Conservation (phyloP, 2,113 vertebrate genomes). For the Aleadryas rufinucha region DNA sequence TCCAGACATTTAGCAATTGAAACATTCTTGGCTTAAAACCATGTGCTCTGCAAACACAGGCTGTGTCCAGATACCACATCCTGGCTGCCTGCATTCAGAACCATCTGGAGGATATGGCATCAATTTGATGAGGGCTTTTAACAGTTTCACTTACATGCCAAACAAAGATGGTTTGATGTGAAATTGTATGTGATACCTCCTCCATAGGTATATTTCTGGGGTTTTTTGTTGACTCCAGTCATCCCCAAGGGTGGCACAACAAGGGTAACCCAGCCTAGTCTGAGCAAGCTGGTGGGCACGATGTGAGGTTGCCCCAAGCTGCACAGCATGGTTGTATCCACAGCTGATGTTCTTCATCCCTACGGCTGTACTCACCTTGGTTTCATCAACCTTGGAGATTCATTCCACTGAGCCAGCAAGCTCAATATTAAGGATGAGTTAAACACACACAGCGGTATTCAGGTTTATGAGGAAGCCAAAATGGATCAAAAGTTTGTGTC, state of each 20-base stretch:
- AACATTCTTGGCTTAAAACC: neutral
- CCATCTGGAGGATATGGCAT: neutral
- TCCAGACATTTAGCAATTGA: neutral
- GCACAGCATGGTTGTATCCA: fast-evolving
- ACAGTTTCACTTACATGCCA: neutral
- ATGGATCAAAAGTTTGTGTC: neutral
- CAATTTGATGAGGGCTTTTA: neutral
- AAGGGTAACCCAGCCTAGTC: neutral
- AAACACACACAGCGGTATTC: neutral
- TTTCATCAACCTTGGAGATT: neutral
- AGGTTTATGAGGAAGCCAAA: neutral
- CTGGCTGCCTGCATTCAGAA: neutral
- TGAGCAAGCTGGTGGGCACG: neutral
- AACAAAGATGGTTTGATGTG: neutral
- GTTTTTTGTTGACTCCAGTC: neutral
- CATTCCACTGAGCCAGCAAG: neutral
- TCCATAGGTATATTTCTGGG: neutral
- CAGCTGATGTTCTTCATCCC: neutral
- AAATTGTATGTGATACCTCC: neutral
- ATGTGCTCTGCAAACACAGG: neutral
- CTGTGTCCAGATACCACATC: neutral
- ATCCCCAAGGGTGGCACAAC: neutral
- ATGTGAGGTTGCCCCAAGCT: neutral
- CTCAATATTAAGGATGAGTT: neutral
- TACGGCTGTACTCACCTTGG: neutral